A percentile compares a stretch with the other conserved stretches of the same genome.
phyloP scores from a whole-genome alignment of 2,113 vertebrate genomes.

The Melanostigma gelatinosum region DNA sequence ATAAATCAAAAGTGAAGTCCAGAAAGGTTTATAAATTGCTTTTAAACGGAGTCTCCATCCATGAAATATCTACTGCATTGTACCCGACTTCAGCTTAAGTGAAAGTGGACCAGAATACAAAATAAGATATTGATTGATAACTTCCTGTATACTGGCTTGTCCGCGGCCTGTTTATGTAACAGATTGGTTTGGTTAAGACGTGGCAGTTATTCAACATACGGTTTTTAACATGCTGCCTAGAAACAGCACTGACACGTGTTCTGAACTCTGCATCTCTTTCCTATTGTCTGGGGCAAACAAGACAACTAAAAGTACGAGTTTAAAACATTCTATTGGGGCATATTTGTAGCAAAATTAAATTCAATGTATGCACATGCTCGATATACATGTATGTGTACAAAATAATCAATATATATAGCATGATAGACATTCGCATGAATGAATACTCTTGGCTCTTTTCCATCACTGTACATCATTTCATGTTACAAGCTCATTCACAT shows the following conservation, averaged over 20 bases:
- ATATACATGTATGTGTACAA: constrained; percentile 81
- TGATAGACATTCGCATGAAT: constrained; percentile 62
- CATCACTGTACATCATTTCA: constrained; percentile 48
- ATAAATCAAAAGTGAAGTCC: constrained; percentile 9
- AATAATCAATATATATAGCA: constrained; percentile 70
- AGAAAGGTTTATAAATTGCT: constrained; percentile 9
- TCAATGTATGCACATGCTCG: constrained; percentile 79
- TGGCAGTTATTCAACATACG: constrained; percentile 10
- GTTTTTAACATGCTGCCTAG: neutral
- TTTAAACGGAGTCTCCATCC: constrained; percentile 8
- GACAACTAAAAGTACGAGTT: constrained; percentile 32
- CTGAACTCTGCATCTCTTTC: constrained; percentile 8
- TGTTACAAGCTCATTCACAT: constrained; percentile 14
- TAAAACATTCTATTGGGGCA: constrained; percentile 60
- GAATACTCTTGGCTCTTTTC: constrained; percentile 70
- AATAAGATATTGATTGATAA: neutral
- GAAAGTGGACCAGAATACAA: neutral
- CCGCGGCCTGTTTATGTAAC: neutral
- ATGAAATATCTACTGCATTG: constrained; percentile 1
- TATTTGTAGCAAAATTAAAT: constrained; percentile 66
- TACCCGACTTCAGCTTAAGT: neutral
- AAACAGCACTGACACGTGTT: constrained; percentile 17
- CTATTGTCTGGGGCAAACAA: neutral
- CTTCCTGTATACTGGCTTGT: neutral
- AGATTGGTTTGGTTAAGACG: neutral